Base-by-base conservation (phyloP, 2,797 vertebrate species). In the Alcedo atthis region DNA sequence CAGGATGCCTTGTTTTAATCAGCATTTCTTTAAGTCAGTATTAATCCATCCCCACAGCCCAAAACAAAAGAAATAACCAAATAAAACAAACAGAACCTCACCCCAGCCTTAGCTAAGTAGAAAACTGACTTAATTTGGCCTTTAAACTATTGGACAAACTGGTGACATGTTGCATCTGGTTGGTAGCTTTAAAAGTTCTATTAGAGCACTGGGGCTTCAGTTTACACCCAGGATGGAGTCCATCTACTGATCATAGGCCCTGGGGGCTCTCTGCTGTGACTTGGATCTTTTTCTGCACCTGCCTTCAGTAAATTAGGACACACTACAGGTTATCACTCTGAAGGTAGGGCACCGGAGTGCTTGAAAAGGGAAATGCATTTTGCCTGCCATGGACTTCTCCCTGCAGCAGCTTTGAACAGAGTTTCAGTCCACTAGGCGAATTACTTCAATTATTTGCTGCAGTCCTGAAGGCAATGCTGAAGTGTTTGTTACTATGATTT, bases 401-500 rank as follows among this genome's bases (percentile, higher is more conserved):
- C 40, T 24, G 30, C 22, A 45, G 43, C 58, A 53, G 75, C 62
- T 71, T 43, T 21, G 26, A 30, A 1, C 30, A 26, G 62, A 28
- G 28, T 5, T 14, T 30, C 73, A 24, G 81, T 26, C 30, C 13
- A 1, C 53, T 2, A 22, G 61, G 71, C 37, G 45, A 63, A n/a
- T 11, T 19, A 32, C 42, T 68, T 70, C 62, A 55, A 1, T 57
- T 82, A 33, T 75, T 85, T 64, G 46, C 57, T 92, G 63, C 45
- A 32, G 1, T 82, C 49, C 68, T 45, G 53, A 43, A 84, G 62
- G 68, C 54, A 49, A 10, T 30, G 26, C 73, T 49, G 19, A 81
- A 71, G 57, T 53, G 57, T 74, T 81, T 69, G 69, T 66, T 77
- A 21, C 55, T 49, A 4, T 58, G 81, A 81, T 81, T 86, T 84